Percentiles rank a stretch among this genome's conserved stretches.
These are phyloP conservation scores for Mythimna loreyi DNA, from an alignment of 2,888 invertebrate genomes.

Conservation along the genomic window DNA sequence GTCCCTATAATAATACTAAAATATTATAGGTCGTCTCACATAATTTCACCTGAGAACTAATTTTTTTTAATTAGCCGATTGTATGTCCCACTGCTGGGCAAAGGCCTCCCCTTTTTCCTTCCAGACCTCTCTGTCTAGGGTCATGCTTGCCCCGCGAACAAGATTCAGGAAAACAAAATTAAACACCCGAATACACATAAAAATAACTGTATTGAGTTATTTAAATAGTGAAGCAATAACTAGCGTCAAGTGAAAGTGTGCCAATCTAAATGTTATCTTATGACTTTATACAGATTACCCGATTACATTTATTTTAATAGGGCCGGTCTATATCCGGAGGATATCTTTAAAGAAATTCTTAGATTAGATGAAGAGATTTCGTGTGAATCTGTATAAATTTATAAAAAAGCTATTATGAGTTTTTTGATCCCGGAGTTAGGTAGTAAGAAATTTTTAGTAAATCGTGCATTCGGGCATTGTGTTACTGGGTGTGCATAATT, in stretches of 20 bases:
- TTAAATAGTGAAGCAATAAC: slow-evolving; percentile 2
- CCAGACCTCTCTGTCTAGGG: too few species aligned
- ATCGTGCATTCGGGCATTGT: not conserved
- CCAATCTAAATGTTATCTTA: slow-evolving; percentile 27
- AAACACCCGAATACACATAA: not conserved
- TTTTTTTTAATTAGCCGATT: too few species aligned
- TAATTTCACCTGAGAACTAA: slow-evolving; percentile 6
- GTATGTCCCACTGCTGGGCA: too few species aligned
- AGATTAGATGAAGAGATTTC: slow-evolving; percentile 16
- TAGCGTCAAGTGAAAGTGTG: slow-evolving; percentile 30
- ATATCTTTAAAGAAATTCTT: slow-evolving; percentile 13
- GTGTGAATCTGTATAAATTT: slow-evolving; percentile 22
- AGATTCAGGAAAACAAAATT: not conserved
- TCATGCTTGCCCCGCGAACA: too few species aligned
- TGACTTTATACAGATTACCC: slow-evolving; percentile 6
- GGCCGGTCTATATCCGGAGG: slow-evolving; percentile 36
- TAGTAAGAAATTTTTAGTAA: too few species aligned
- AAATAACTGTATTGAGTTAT: slow-evolving; percentile 5
- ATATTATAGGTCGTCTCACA: too few species aligned
- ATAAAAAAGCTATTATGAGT: slow-evolving; percentile 1
- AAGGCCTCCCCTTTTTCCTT: too few species aligned
- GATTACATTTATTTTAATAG: slow-evolving; percentile 15
- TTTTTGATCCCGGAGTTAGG: slow-evolving; percentile 20
- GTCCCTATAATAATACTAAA: not conserved
- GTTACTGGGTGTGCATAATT: too few species aligned